A percentile compares a stretch with the other conserved stretches of the same genome.
These are phyloP conservation scores for Drosophila yooni DNA, from an alignment of 2,888 invertebrate species.

Conservation along the genomic window DNA sequence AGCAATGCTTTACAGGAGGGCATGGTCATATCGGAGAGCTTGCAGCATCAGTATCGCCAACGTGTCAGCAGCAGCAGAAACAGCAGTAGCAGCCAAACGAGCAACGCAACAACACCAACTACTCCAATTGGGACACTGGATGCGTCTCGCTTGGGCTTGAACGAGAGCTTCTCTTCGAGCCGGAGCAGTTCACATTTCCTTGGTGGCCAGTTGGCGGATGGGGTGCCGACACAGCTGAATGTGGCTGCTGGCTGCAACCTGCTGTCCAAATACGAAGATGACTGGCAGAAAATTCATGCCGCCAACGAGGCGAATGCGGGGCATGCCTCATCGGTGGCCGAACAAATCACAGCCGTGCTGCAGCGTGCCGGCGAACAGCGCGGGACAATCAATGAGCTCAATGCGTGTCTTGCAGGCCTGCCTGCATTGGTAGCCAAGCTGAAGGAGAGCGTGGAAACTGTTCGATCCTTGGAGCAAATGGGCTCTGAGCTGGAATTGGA, in stretches of 20 bases:
- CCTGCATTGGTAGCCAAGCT: slow-evolving; percentile 84
- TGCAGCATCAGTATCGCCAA: slow-evolving; percentile 81
- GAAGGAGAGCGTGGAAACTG: slow-evolving; percentile 82
- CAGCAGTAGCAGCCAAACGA: slow-evolving; percentile 31
- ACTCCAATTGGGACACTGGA: slow-evolving; percentile 6
- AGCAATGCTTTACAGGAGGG: slow-evolving; percentile 86
- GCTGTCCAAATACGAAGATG: slow-evolving; percentile 88
- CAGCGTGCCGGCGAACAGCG: slow-evolving; percentile 66
- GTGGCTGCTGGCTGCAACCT: slow-evolving; percentile 88
- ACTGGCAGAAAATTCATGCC: slow-evolving; percentile 88
- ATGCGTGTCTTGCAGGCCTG: slow-evolving; percentile 73
- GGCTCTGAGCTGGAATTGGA: slow-evolving; percentile 87
- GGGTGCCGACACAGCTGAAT: slow-evolving; percentile 83
- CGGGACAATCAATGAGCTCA: slow-evolving; percentile 77
- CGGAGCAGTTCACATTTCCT: slow-evolving; percentile 52
- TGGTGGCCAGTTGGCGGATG: slow-evolving; percentile 54
- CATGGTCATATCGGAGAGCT: slow-evolving; percentile 82
- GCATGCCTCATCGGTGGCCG: slow-evolving; percentile 85
- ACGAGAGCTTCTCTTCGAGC: slow-evolving; percentile 51
- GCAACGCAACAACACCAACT: slow-evolving; percentile 45
- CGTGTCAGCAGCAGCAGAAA: slow-evolving; percentile 60
- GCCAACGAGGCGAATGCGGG: slow-evolving; percentile 88
- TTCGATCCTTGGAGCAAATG: slow-evolving; percentile 86
- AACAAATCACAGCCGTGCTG: slow-evolving; percentile 85
- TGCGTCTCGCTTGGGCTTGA: slow-evolving; percentile 32